These are phyloP conservation scores for Eurosta solidaginis DNA, from an alignment of 1,140 invertebrate species.

Conservation along the genomic window DNA sequence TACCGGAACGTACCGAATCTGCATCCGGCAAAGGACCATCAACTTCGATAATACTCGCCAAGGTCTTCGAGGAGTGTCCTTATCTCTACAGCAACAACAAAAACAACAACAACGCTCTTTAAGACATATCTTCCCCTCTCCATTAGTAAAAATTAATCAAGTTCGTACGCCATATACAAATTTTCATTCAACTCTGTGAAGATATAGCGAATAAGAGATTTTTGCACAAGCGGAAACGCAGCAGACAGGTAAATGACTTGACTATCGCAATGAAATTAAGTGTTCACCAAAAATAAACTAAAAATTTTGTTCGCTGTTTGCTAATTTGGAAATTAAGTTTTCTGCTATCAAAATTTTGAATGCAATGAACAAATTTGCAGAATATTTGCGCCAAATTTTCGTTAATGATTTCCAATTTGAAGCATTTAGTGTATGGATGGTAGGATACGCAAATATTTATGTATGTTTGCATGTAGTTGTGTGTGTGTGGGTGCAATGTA, in stretches of 20 bases:
- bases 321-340: background rate
- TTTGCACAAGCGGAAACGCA: background rate
- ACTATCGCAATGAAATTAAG: background rate
- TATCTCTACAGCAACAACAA: no score
- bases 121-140: no score
- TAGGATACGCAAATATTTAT: background rate
- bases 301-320: constrained; percentile 2
- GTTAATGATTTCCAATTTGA: background rate
- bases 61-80: no score
- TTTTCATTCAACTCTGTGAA: background rate
- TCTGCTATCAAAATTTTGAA: background rate
- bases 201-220: background rate
- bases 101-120: no score
- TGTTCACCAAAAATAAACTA: background rate
- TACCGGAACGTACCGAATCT: no score
- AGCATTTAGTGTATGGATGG: background rate
- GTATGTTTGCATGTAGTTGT: background rate
- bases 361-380: background rate
- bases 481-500: background rate
- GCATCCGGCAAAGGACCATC: no score
- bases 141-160: no score
- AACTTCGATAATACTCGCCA: no score
- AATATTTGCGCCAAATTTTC: background rate
- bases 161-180: no score
- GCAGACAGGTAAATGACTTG: background rate